These are phyloP conservation scores for Bhutanitis thaidina DNA, from an alignment of 2,888 invertebrate genomes.

Conservation along the genomic window DNA sequence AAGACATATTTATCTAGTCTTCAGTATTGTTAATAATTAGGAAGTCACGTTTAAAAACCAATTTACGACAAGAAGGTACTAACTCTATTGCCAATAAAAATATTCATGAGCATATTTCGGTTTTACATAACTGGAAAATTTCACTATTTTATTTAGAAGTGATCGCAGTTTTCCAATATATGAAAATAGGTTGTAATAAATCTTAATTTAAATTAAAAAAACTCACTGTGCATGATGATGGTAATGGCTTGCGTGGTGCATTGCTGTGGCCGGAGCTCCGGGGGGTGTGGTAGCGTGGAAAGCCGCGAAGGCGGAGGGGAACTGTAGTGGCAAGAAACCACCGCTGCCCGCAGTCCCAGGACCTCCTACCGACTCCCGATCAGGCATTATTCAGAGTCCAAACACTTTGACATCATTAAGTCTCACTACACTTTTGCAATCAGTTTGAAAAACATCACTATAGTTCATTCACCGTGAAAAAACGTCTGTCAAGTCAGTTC, in stretches of 20 bases:
- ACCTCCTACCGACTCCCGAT: constrained; percentile 76
- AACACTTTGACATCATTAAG: constrained; percentile 48
- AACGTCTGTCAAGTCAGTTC: constrained; percentile 63
- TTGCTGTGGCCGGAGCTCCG: constrained; percentile 78
- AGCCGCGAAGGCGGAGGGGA: constrained; percentile 80
- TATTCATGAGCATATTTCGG: no score
- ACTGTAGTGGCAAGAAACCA: constrained; percentile 79
- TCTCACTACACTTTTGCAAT: constrained; percentile 31
- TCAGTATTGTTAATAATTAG: no score
- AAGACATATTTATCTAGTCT: no score
- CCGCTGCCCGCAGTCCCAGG: constrained; percentile 77
- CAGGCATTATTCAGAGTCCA: constrained; percentile 72
- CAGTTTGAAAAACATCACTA: constrained; percentile 26
- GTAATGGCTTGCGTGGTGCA: constrained; percentile 79
- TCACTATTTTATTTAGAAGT: no score
- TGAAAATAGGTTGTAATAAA: no score
- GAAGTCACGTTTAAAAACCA: no score
- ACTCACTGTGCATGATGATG: constrained; percentile 77
- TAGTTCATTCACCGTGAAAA: no score
- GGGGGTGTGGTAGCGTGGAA: constrained; percentile 82
- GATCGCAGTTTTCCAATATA: no score
- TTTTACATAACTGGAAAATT: no score
- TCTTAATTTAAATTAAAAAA: constrained; percentile 15
- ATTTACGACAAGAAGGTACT: no score
- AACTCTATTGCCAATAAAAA: no score